Conservation (phyloP, 2,797 vertebrate species). For the Moxostoma hubbsi region DNA sequence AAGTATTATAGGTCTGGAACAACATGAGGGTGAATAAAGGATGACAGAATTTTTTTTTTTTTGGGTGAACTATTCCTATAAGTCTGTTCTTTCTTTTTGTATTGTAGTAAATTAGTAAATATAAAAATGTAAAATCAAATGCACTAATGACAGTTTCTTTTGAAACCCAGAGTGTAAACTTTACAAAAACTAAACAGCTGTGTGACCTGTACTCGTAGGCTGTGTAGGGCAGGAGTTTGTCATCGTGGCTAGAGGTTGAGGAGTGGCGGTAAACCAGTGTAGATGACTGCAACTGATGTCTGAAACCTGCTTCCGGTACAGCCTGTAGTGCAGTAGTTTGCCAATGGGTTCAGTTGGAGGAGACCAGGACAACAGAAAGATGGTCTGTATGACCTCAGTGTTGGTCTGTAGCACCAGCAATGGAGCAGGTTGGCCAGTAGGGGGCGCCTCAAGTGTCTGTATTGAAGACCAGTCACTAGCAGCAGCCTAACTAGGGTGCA, state of each 20-base stretch:
- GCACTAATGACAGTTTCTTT: neutral
- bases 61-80: too few species aligned
- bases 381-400: conserved; percentile 69
- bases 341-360: conserved; percentile 85
- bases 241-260: conserved; percentile 79
- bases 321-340: conserved; percentile 82
- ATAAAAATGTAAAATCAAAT: neutral
- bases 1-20: too few species aligned
- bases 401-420: conserved; percentile 79
- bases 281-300: too few species aligned
- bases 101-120: too few species aligned
- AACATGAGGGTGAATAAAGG: too few species aligned
- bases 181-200: neutral
- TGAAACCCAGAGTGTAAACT: neutral
- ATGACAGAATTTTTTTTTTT: too few species aligned
- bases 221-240: conserved; percentile 81
- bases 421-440: conserved; percentile 81
- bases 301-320: conserved; percentile 77
- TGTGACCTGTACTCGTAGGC: conserved; percentile 85
- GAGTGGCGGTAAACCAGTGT: conserved; percentile 80
- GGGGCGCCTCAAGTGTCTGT: conserved; percentile 83
- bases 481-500: conserved; percentile 86
- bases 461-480: conserved; percentile 86
- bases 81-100: too few species aligned
- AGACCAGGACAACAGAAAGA: conserved; percentile 83